phyloP scores from a whole-genome alignment of 2,113 vertebrate species.

The Chaenocephalus aceratus region DNA sequence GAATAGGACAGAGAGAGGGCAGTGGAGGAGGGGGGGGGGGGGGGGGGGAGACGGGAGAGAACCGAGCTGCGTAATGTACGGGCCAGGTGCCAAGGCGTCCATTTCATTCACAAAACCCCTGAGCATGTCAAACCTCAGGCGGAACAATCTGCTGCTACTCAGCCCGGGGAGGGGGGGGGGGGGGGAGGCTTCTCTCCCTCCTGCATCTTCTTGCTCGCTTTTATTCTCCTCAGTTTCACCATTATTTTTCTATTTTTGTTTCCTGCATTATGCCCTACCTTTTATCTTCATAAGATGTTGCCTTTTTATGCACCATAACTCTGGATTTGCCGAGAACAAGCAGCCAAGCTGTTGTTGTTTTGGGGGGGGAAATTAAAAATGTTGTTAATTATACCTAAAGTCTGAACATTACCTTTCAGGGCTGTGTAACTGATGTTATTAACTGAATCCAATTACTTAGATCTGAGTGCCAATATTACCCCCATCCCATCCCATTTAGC shows the following conservation, averaged over 20 bases:
- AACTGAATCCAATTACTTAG: slow-evolving; percentile 10
- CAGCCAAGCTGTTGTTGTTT: slow-evolving; percentile 28
- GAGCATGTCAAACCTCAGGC: slow-evolving; percentile 59
- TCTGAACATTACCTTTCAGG: slow-evolving; percentile 19
- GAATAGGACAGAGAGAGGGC: slow-evolving; percentile 60
- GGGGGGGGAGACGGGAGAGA: slow-evolving; percentile 50
- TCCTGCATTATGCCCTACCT: not conserved
- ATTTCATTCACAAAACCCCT: slow-evolving; percentile 82
- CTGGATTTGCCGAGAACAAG: slow-evolving; percentile 7
- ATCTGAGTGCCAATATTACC: slow-evolving; percentile 8
- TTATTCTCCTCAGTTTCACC: not conserved
- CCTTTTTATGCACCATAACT: slow-evolving; percentile 28
- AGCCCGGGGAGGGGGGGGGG: slow-evolving; percentile 31
- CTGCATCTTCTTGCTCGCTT: slow-evolving; percentile 11
- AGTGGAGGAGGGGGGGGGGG: slow-evolving; percentile 35
- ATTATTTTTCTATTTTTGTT: not conserved
- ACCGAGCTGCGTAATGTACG: slow-evolving; percentile 50
- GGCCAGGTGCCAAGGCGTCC: slow-evolving; percentile 64
- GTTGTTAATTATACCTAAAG: slow-evolving; percentile 4
- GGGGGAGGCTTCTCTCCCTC: slow-evolving; percentile 22
- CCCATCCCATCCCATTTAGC: slow-evolving; percentile 31
- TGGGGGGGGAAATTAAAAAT: too few species aligned
- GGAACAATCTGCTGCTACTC: slow-evolving; percentile 50
- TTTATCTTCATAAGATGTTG: slow-evolving; percentile 5
- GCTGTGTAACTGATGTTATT: slow-evolving; percentile 11